phyloP scores from a whole-genome alignment of 2,113 vertebrate species.

The Pavo muticus region DNA sequence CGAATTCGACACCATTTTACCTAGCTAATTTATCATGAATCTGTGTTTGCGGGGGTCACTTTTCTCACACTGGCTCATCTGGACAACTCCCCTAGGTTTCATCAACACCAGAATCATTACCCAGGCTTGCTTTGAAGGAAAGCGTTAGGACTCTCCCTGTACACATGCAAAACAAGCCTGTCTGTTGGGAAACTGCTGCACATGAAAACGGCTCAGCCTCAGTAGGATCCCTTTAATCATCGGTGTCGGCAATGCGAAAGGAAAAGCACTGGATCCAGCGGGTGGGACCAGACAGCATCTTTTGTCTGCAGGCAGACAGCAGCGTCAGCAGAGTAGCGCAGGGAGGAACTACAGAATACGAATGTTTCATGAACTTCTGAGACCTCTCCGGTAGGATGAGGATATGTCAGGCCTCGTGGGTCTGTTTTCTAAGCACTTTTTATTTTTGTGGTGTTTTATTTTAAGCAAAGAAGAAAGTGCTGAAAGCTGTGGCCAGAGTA shows the following conservation, averaged over 20 bases:
- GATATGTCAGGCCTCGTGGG: not conserved
- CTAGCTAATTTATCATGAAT: conserved; percentile 15
- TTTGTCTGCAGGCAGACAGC: not conserved
- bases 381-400: not conserved
- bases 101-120: not conserved
- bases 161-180: not conserved
- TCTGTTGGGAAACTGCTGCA: not conserved
- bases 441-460: not conserved
- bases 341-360: not conserved
- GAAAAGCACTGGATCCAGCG: not conserved
- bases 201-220: not conserved
- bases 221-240: not conserved
- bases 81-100: not conserved
- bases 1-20: not conserved
- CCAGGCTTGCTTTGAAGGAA: not conserved
- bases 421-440: not conserved
- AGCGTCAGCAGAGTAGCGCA: not conserved
- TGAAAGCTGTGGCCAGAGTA: not conserved
- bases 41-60: not conserved
- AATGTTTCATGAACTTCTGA: conserved; percentile 15
- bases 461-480: not conserved
- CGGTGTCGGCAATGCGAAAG: not conserved
- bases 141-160: not conserved
- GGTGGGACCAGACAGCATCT: not conserved
- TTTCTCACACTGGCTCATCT: not conserved